Base-by-base conservation (phyloP, 2,888 invertebrate species). In the Agrotis exclamationis region DNA sequence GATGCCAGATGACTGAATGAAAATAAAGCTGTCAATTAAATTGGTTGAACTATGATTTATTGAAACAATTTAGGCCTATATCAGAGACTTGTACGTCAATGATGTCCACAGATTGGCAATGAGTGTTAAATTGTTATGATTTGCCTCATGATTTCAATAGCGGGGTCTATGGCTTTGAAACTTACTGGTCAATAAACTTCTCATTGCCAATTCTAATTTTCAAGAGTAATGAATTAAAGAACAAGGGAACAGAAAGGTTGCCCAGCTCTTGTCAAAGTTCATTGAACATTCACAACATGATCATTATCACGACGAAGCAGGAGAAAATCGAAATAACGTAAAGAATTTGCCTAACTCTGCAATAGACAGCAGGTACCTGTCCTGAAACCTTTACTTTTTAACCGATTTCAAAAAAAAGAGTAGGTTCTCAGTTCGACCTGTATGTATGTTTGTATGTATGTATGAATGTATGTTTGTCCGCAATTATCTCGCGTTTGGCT, bases 91-190 rank as follows among this genome's bases (percentile, higher is more conserved):
- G 39, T 67, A 57, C 50, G 51, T 58, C 70, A 57, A 77, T 62
- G 57, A 70, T 51, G 47, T 44, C n/a, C 22, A 44, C 20, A 70
- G 22, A 77, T 77, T 77, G 77, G 57, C 77, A 53, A 70, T 44
- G 51, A 74, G 54, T 77, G 59, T 54, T 68, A 44, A 69, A 76
- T 69, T 54, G 24, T 59, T n/a, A 11, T 14, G 28, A 59, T 45
- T 74, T 33, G 24, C 18, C 13, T 28, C 47, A 45, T 62, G 57
- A 14, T 28, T 62, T 44, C 22, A 45, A n/a, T n/a, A 13, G 44
- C 33, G 20, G 13, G 47, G 39, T 28, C 47, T 13, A 28, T 57
- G 45, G 13, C 33, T 20, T 59, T 9, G 24, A 44, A 14, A 33
- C 9, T 45, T 60, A 14, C 11, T 20, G 39, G 24, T 39, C 39